A percentile compares a stretch with the other conserved stretches of the same genome.
Conservation (phyloP, 1,140 invertebrate species). For the Chrysomallon squamiferum region DNA sequence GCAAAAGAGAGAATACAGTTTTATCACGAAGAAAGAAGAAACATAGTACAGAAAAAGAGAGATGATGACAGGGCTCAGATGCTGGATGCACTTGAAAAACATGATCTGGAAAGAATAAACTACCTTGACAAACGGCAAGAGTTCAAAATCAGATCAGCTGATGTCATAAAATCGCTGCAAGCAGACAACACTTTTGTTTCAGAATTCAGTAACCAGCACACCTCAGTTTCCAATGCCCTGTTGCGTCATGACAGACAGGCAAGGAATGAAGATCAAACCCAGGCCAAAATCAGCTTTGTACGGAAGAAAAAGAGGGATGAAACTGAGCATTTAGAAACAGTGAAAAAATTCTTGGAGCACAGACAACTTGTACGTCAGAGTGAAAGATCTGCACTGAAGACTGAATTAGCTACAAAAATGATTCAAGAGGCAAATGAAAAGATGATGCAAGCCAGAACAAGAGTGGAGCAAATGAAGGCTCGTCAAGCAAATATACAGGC, state of each 20-base stretch:
- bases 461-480: slow-evolving; percentile 52
- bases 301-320: slow-evolving; percentile 27
- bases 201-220: slow-evolving; percentile 60
- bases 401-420: slow-evolving; percentile 51
- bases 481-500: slow-evolving; percentile 40
- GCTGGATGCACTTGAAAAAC: slow-evolving; percentile 43
- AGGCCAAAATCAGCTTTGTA: slow-evolving; percentile 31
- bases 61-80: slow-evolving; percentile 42
- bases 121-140: slow-evolving; percentile 52
- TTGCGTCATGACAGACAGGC: slow-evolving; percentile 56
- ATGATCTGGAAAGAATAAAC: slow-evolving; percentile 42
- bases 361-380: slow-evolving; percentile 58
- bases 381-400: slow-evolving; percentile 47
- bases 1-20: slow-evolving; percentile 52
- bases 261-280: slow-evolving; percentile 37
- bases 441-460: slow-evolving; percentile 42
- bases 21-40: slow-evolving; percentile 52
- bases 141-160: slow-evolving; percentile 34
- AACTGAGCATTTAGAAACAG: slow-evolving; percentile 52
- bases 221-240: slow-evolving; percentile 60
- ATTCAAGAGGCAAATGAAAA: slow-evolving; percentile 56
- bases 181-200: slow-evolving; percentile 50
- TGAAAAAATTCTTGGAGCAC: slow-evolving; percentile 57
- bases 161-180: slow-evolving; percentile 37
- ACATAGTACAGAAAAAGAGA: slow-evolving; percentile 37